Evolutionary conservation across 2,113 vertebrate species (phyloP).

Genomic region (Anas platyrhynchos): DNA sequence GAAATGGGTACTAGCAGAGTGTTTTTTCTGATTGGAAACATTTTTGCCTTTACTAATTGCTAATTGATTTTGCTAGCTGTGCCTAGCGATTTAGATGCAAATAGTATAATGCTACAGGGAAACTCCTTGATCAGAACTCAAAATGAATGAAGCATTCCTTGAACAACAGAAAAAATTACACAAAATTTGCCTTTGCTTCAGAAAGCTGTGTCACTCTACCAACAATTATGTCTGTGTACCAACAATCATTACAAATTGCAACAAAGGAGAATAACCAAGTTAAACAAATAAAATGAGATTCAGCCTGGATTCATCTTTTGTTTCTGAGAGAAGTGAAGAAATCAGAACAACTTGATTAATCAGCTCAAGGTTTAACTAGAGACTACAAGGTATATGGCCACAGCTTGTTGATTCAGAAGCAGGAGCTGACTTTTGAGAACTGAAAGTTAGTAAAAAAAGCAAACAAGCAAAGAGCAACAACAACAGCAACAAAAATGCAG

Average conservation of each 20-base stretch:
- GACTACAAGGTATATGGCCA: rapidly evolving
- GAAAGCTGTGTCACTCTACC: neutral
- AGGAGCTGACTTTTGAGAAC: neutral
- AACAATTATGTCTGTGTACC: neutral
- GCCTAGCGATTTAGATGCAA: neutral
- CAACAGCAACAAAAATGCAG: neutral
- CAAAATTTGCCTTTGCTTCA: neutral
- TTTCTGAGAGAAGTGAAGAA: neutral
- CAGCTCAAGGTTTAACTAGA: neutral
- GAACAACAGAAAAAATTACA: neutral
- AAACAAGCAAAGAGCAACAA: neutral
- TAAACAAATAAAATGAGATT: neutral
- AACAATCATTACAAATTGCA: neutral
- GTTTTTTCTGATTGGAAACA: neutral
- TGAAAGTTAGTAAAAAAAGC: neutral
- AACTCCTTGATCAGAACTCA: neutral
- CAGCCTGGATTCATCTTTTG: neutral
- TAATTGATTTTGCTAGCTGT: neutral
- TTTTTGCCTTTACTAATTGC: neutral
- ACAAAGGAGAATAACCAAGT: neutral
- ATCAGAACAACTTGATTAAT: neutral
- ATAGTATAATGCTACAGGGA: neutral
- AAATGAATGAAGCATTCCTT: neutral
- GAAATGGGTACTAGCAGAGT: rapidly evolving
- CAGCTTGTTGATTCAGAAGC: neutral